These are phyloP conservation scores for Lycopodina hypogea DNA, from an alignment of 37 sponge, comb jelly and placozoan species.

Conservation along the genomic window DNA sequence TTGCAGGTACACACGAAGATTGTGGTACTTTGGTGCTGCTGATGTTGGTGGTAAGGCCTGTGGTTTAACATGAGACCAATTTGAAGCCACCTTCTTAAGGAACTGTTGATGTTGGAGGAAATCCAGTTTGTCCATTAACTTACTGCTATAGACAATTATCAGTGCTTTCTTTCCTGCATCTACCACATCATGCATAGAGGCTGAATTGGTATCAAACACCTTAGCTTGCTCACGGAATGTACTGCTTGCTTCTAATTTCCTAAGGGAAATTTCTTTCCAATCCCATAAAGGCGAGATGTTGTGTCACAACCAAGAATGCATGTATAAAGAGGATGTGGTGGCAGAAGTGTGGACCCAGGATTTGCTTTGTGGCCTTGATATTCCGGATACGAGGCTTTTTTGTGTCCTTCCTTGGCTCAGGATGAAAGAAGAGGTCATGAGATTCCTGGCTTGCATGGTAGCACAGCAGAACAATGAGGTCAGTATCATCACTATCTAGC, in stretches of 20 bases:
- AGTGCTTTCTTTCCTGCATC: conserved; percentile 13
- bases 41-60: conserved; percentile 37
- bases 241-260: background rate
- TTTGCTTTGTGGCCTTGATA: conserved; percentile 2
- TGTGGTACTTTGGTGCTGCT: conserved; percentile 34
- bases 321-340: conserved; percentile 39
- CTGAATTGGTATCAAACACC: background rate
- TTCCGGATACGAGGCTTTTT: background rate
- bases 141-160: conserved; percentile 24
- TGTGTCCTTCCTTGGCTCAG: conserved; percentile 9
- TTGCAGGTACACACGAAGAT: conserved; percentile 24
- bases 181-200: background rate
- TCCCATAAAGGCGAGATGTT: conserved; percentile 25
- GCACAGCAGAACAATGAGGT: conserved; percentile 1
- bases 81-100: conserved; percentile 32
- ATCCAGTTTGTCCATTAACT: conserved; percentile 2
- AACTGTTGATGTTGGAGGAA: conserved; percentile 20
- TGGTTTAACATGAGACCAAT: conserved; percentile 20
- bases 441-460: conserved; percentile 6
- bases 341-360: conserved; percentile 26
- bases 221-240: conserved; percentile 13
- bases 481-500: conserved; percentile 24
- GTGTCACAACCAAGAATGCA: conserved; percentile 46
- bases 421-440: conserved; percentile 22
- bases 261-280: background rate